A percentile compares a stretch with the other conserved stretches of the same genome.
Conservation (phyloP, 2,113 vertebrate species). For the Setophaga petechia region DNA sequence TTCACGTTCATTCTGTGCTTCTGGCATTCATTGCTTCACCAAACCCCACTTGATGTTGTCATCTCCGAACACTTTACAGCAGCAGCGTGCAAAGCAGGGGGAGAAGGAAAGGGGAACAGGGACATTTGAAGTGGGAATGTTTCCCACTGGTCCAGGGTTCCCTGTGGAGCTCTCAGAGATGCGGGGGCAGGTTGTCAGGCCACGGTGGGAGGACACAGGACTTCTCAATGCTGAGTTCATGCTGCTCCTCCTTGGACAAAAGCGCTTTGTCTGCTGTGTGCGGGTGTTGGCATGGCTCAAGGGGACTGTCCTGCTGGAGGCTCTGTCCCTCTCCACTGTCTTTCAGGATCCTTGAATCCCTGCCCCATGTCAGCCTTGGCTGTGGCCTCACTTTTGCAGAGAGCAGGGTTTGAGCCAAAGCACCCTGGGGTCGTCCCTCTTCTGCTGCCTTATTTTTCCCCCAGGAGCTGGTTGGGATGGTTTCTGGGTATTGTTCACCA, state of each 20-base stretch:
- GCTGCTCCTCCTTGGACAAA: conserved; percentile 1
- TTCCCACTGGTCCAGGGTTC: not conserved
- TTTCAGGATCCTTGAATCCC: conserved; percentile 2
- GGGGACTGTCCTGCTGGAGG: not conserved
- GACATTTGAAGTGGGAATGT: not conserved
- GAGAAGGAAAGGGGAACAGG: not conserved
- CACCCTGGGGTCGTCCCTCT: not conserved
- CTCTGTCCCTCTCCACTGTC: not conserved
- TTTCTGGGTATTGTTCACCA: not conserved
- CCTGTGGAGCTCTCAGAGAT: not conserved
- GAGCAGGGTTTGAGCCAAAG: not conserved
- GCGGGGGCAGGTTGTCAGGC: not conserved
- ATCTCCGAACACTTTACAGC: not conserved
- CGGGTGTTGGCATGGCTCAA: not conserved
- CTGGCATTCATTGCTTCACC: conserved; percentile 60
- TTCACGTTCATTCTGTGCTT: conserved; percentile 24
- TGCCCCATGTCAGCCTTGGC: not conserved
- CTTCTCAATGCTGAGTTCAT: not conserved
- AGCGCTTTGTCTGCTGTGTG: not conserved
- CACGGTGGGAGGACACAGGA: not conserved
- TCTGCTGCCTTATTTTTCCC: not conserved
- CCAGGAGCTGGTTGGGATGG: not conserved
- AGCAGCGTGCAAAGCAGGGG: not conserved
- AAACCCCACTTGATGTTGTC: conserved; percentile 53
- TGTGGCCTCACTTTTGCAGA: not conserved